These are phyloP conservation scores for Galleria mellonella DNA, from an alignment of 1,140 invertebrate species.

Conservation along the genomic window DNA sequence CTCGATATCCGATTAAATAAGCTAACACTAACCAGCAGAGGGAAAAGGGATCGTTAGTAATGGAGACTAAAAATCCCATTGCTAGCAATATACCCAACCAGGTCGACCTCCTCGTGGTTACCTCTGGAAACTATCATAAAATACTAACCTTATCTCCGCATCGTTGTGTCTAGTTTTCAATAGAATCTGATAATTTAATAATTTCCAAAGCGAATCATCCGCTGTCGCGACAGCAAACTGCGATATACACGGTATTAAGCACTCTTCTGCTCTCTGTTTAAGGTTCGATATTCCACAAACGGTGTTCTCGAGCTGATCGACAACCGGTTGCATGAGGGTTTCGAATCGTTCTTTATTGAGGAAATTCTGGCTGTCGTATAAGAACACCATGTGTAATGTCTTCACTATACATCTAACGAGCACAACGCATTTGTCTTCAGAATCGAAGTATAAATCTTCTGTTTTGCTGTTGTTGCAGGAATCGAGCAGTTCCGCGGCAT, in stretches of 20 bases:
- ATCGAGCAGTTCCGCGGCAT: conserved; percentile 82
- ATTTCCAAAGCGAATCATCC: conserved; percentile 92
- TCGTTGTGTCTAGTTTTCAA: conserved; percentile 88
- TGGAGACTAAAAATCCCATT: too few relatives aligned
- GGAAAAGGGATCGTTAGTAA: too few relatives aligned
- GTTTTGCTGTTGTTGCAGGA: conserved; percentile 74
- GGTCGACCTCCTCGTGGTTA: too few relatives aligned
- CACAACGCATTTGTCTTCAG: conserved; percentile 74
- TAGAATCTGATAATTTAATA: conserved; percentile 91
- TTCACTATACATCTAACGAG: conserved; percentile 82
- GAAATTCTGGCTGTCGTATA: conserved; percentile 88
- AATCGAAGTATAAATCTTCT: conserved; percentile 67
- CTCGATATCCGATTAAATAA: too few relatives aligned
- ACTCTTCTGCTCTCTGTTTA: conserved; percentile 75
- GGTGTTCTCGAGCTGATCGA: conserved; percentile 92
- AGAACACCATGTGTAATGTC: conserved; percentile 85
- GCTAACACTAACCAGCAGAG: too few relatives aligned
- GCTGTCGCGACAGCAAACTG: conserved; percentile 86
- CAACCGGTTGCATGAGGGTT: conserved; percentile 86
- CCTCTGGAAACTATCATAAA: too few relatives aligned
- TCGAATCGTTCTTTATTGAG: conserved; percentile 90
- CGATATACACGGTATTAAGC: conserved; percentile 85
- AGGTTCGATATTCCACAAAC: conserved; percentile 78
- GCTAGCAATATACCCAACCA: too few relatives aligned
- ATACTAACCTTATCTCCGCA: conserved; percentile 72